phyloP scores from a whole-genome alignment of 2,888 invertebrate genomes.

The Hesperia comma region DNA sequence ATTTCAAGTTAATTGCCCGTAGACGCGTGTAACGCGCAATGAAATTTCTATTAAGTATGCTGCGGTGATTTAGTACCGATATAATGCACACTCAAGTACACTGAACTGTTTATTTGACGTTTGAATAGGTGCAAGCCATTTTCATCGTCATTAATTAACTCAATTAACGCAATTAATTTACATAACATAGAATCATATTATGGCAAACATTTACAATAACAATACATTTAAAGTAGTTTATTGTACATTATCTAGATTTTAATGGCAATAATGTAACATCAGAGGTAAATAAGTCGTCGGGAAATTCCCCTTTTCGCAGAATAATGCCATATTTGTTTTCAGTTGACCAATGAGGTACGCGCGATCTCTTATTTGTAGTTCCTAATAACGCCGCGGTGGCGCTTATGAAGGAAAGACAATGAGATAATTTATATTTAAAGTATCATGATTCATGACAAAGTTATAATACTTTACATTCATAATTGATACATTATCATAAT shows the following conservation, averaged over 20 bases:
- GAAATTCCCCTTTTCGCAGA: constrained; percentile 20
- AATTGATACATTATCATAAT: too few species aligned
- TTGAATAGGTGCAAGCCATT: constrained; percentile 3
- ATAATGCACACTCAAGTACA: constrained; percentile 19
- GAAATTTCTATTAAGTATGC: constrained; percentile 31
- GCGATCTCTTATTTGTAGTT: constrained; percentile 15
- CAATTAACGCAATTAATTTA: not conserved
- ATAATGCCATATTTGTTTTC: constrained; percentile 28
- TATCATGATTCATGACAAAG: not conserved
- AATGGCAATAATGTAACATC: not conserved
- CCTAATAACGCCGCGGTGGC: constrained; percentile 25
- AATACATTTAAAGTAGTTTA: too few species aligned
- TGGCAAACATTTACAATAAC: too few species aligned
- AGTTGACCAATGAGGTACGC: constrained; percentile 17
- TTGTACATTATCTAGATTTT: too few species aligned
- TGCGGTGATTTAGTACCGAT: constrained; percentile 5
- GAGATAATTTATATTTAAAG: not conserved
- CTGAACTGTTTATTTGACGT: constrained; percentile 16
- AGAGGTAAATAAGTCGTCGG: constrained; percentile 8
- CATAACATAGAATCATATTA: too few species aligned
- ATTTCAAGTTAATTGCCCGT: constrained; percentile 34
- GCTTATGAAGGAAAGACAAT: not conserved
- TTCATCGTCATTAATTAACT: constrained; percentile 4
- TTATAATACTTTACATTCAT: too few species aligned
- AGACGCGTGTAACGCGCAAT: constrained; percentile 26